These are phyloP conservation scores for Leptinotarsa rubiginosa DNA, from an alignment of 2,888 invertebrate species.

Conservation along the genomic window DNA sequence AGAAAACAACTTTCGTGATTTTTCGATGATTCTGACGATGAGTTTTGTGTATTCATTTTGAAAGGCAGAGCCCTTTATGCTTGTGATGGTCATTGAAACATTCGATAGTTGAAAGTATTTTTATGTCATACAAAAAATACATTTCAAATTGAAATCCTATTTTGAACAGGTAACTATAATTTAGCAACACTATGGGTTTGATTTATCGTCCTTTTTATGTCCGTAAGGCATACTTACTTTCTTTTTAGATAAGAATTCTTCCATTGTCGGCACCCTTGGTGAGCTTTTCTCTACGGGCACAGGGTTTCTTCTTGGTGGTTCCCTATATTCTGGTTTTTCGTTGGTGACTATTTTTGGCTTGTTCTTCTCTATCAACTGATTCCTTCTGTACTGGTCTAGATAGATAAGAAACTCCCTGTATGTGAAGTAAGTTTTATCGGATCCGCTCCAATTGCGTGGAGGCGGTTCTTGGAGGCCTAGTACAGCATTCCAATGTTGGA, in stretches of 20 bases:
- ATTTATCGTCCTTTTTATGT: conserved; percentile 53
- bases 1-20: no score
- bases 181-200: conserved; percentile 45
- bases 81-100: neutral
- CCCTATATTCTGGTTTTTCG: conserved; percentile 24
- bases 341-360: conserved; percentile 25
- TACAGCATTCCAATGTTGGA: conserved; percentile 78
- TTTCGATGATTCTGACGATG: no score
- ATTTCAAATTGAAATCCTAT: conserved; percentile 12
- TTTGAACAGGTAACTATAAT: conserved; percentile 28
- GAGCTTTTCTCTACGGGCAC: conserved; percentile 64
- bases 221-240: conserved; percentile 60
- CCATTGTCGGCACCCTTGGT: conserved; percentile 68
- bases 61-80: neutral
- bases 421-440: conserved; percentile 77
- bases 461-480: conserved; percentile 77
- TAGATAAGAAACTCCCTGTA: conserved; percentile 77
- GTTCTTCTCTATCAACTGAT: conserved; percentile 64
- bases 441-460: conserved; percentile 79
- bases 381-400: conserved; percentile 73
- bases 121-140: conserved; percentile 33
- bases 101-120: conserved; percentile 64
- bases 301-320: conserved; percentile 3
- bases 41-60: no score
- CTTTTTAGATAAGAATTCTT: conserved; percentile 68